Percentiles rank a stretch among this genome's conserved stretches.
Evolutionary conservation across 2,888 invertebrate genomes (phyloP).

Genomic region (Molorchus minor): DNA sequence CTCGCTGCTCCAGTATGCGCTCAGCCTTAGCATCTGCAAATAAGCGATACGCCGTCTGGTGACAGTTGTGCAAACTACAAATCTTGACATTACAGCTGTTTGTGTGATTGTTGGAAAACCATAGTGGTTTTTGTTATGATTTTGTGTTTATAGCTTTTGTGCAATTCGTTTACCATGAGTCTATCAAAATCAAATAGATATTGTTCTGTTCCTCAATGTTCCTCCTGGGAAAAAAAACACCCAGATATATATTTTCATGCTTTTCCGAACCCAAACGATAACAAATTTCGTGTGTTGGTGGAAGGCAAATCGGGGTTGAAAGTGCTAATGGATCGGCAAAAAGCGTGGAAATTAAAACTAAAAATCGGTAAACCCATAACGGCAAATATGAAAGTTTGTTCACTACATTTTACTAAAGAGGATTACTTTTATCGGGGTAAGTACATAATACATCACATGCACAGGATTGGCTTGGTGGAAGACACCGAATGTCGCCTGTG

Average conservation of each 20-base stretch:
- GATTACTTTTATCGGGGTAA: conserved; percentile 13
- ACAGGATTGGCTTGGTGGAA: too few relatives aligned
- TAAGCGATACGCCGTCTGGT: too few relatives aligned
- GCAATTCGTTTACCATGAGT: too few relatives aligned
- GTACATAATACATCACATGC: neutral
- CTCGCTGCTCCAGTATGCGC: too few relatives aligned
- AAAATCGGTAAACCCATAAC: conserved; percentile 18
- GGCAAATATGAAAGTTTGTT: conserved; percentile 17
- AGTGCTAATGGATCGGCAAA: neutral
- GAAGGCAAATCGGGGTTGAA: conserved; percentile 1
- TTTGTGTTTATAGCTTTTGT: too few relatives aligned
- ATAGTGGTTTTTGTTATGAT: too few relatives aligned
- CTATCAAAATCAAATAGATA: conserved; percentile 15
- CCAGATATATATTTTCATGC: conserved; percentile 5
- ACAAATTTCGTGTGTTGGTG: neutral
- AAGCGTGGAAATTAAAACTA: conserved; percentile 12
- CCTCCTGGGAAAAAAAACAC: conserved; percentile 14
- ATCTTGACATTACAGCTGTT: too few relatives aligned
- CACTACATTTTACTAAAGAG: conserved; percentile 8
- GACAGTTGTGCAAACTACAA: too few relatives aligned
- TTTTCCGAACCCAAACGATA: neutral
- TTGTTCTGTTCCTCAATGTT: conserved; percentile 16
- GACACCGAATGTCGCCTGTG: too few relatives aligned
- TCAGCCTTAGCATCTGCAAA: too few relatives aligned
- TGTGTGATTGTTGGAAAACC: too few relatives aligned